Conservation (phyloP, 2,797 vertebrate genomes). For the Pipistrellus nathusii region DNA sequence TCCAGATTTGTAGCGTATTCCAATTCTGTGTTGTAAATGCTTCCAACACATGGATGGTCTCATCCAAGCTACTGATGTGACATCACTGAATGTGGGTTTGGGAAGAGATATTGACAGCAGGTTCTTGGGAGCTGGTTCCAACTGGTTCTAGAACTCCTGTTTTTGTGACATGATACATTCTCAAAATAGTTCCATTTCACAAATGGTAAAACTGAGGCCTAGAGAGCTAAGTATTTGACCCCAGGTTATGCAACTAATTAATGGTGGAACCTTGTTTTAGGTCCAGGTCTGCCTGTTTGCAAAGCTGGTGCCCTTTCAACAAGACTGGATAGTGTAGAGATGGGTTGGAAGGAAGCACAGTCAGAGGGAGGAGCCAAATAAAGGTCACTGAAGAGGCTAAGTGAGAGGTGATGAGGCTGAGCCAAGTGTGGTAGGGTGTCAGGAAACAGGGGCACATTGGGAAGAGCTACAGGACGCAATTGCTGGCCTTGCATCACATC, state of each 20-base stretch:
- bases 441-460: background rate
- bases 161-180: background rate
- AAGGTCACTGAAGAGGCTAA: background rate
- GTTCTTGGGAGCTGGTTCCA: background rate
- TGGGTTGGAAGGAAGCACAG: background rate
- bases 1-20: background rate
- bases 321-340: background rate
- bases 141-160: background rate
- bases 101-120: background rate
- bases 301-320: background rate
- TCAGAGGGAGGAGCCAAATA: background rate
- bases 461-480: background rate
- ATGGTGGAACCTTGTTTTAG: background rate
- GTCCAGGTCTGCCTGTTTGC: background rate
- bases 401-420: background rate
- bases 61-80: background rate
- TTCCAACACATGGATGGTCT: background rate
- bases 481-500: background rate
- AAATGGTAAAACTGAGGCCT: background rate
- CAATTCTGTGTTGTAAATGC: background rate
- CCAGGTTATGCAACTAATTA: background rate
- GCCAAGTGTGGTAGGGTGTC: background rate
- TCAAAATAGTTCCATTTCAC: conserved; percentile 7
- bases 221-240: conserved; percentile 1
- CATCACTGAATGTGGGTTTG: background rate